These are phyloP conservation scores for Lithosia quadra DNA, from an alignment of 2,888 invertebrate genomes.

Conservation along the genomic window DNA sequence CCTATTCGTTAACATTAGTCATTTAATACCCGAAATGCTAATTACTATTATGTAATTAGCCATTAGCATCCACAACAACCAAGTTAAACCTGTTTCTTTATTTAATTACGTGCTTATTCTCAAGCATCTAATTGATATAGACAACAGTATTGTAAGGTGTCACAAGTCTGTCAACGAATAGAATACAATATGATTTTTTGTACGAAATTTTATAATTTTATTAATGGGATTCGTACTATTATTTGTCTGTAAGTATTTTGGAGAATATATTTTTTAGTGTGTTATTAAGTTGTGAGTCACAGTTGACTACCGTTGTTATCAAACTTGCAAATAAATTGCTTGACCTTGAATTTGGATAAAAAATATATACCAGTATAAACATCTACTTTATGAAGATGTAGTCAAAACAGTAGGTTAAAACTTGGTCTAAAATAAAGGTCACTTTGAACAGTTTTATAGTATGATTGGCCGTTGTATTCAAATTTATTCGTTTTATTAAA, in stretches of 20 bases:
- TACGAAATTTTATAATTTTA: constrained; percentile 16
- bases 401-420: too few relatives aligned
- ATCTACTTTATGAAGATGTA: neutral
- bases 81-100: constrained; percentile 38
- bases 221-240: neutral
- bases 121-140: constrained; percentile 8
- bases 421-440: too few relatives aligned
- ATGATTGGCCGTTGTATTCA: too few relatives aligned
- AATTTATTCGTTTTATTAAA: too few relatives aligned
- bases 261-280: neutral
- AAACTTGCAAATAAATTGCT: neutral
- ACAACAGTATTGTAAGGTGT: constrained; percentile 15
- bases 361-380: neutral
- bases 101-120: constrained; percentile 36
- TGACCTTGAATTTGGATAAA: neutral
- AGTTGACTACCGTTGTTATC: neutral
- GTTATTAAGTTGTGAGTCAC: neutral
- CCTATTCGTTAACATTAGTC: neutral
- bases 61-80: constrained; percentile 21
- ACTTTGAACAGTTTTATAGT: neutral
- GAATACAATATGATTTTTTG: constrained; percentile 13
- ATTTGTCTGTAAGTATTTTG: constrained; percentile 18
- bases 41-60: constrained; percentile 15
- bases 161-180: constrained; percentile 5
- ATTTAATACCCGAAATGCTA: constrained; percentile 1